These are phyloP conservation scores for Cephus rjabovi DNA, from an alignment of 2,888 invertebrate species.

Conservation along the genomic window DNA sequence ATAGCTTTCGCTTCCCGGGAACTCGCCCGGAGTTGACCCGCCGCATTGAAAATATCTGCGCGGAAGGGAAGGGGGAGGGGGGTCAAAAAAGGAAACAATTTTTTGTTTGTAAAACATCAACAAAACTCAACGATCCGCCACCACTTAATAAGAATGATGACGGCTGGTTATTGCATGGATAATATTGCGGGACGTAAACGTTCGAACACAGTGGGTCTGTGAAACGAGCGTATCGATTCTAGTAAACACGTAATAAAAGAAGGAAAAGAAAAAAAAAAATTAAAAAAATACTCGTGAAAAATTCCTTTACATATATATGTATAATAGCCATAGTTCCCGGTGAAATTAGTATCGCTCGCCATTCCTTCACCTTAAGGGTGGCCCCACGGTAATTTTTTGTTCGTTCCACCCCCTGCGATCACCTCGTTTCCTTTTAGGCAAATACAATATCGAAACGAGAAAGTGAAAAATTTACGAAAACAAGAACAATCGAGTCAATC, in stretches of 20 bases:
- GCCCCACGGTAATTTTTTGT: background rate
- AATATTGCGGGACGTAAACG: constrained; percentile 5
- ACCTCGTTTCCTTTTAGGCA: background rate
- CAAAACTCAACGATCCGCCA: background rate
- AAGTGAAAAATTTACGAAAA: background rate
- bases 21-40: background rate
- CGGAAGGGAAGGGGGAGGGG: background rate
- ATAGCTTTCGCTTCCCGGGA: background rate
- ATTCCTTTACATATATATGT: background rate
- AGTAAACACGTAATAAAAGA: background rate
- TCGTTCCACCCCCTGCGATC: background rate
- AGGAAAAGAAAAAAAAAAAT: background rate
- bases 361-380: background rate
- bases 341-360: background rate
- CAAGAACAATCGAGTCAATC: background rate
- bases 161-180: background rate
- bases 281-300: background rate
- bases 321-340: background rate
- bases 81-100: background rate
- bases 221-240: background rate
- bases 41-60: background rate
- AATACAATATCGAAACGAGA: background rate
- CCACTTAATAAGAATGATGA: background rate
- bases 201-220: background rate
- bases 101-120: background rate